These are phyloP conservation scores for Gambusia yucatana DNA, from an alignment of 2,797 vertebrate genomes.

Conservation along the genomic window DNA sequence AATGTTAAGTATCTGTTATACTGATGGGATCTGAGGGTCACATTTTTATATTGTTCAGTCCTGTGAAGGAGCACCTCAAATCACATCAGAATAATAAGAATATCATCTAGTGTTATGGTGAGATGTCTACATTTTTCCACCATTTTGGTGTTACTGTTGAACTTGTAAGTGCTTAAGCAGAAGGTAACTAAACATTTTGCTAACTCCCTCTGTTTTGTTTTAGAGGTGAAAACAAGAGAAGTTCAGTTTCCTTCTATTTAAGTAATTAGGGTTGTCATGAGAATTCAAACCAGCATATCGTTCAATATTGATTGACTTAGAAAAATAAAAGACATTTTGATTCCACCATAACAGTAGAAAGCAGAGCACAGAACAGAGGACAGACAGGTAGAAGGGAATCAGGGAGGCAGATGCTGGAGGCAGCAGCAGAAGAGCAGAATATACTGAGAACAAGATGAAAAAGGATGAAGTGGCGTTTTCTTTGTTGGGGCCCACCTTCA, in stretches of 20 bases:
- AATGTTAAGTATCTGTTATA: constrained; percentile 17
- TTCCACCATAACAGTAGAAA: constrained; percentile 49
- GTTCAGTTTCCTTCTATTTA: background rate
- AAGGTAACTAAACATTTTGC: background rate
- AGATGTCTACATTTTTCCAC: background rate
- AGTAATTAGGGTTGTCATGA: background rate
- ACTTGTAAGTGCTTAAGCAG: background rate
- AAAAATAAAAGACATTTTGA: constrained; percentile 32
- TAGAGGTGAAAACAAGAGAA: background rate
- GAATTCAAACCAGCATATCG: no score
- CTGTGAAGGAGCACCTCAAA: constrained; percentile 28
- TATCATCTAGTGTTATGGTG: constrained; percentile 8
- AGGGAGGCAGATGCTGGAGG: constrained; percentile 57
- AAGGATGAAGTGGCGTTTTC: constrained; percentile 61
- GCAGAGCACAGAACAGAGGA: constrained; percentile 47
- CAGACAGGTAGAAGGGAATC: constrained; percentile 31
- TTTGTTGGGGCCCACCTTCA: constrained; percentile 89
- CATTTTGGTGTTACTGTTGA: background rate
- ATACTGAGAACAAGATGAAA: constrained; percentile 51
- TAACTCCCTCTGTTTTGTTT: background rate
- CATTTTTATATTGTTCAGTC: background rate
- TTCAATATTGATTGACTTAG: background rate
- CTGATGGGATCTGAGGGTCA: constrained; percentile 36
- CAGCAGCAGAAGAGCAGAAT: constrained; percentile 46
- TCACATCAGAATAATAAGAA: constrained; percentile 18